Evolutionary conservation across 1,140 invertebrate genomes (phyloP), one percentile per base, ranked within the genome.

Genomic region (Drosophila baimaii): DNA sequence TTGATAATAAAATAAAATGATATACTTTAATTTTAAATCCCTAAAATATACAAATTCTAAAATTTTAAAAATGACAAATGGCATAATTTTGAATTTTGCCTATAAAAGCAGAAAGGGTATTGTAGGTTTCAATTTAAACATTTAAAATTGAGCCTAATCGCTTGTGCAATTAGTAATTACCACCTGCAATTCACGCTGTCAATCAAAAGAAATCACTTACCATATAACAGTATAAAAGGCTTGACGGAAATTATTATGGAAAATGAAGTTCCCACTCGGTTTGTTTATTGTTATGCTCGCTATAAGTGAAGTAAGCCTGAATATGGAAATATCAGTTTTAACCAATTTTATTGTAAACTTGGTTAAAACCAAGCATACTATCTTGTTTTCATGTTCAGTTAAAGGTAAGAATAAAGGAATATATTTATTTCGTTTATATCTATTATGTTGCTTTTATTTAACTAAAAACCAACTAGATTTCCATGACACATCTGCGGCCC

Each of bases 371-470:
- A 58, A 65, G 21, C 35, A 86, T 44, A 21, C 47, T 8, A 63
- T 86, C 13, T n/a, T 88, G 13, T 88, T 86, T 73, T 58, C 63
- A 1, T 86, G 82, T 27, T 88, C 47, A 12, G 9, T 52, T 5
- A 27, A 72, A 47, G 83, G 83, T 89, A 66, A 57, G 17, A 8
- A 51, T 19, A 10, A 8, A 0, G 8, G 0, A 13, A 17, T 13
- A 37, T 29, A 43, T 7, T 44, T 29, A 33, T 25, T 35, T n/a
- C 1, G 10, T 5, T 25, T 8, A 0, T 13, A 33, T 13, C 13
- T 8, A 8, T 41, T 55, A 12, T 31, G 2, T 35, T 35, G 21
- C 7, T 19, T 3, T 17, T 29, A 23, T 10, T n/a, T 23, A 19
- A 5, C 31, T 31, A 9, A 35, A 10, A 12, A 33, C 8, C 10